These are phyloP conservation scores for Rallus limicola DNA, from an alignment of 2,113 vertebrate genomes.

Conservation along the genomic window DNA sequence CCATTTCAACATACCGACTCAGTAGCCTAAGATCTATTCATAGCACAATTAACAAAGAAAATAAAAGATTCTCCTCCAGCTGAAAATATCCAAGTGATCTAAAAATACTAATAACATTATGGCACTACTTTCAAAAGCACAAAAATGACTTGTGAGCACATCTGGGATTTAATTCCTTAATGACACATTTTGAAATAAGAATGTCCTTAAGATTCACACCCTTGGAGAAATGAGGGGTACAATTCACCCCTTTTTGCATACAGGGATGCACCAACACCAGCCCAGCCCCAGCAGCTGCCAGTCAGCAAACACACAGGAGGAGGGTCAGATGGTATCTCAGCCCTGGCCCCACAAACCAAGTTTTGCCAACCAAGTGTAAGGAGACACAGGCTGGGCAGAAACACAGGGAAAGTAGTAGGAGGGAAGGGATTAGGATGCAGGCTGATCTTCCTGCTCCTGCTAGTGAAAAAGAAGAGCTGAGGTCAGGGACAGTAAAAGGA, in stretches of 20 bases:
- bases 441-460: background rate
- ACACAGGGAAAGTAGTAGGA: background rate
- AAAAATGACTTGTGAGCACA: background rate
- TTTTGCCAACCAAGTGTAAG: background rate
- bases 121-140: constrained; percentile 6
- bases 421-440: background rate
- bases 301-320: background rate
- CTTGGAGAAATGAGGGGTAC: background rate
- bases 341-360: background rate
- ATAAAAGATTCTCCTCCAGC: background rate
- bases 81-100: constrained; percentile 26
- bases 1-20: background rate
- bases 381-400: background rate
- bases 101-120: constrained; percentile 34
- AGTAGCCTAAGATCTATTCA: constrained; percentile 31
- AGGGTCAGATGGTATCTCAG: background rate
- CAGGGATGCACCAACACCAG: background rate
- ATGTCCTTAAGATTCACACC: background rate
- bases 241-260: background rate
- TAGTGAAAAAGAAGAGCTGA: background rate
- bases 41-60: constrained; percentile 47
- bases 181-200: background rate
- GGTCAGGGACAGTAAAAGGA: background rate
- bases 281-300: background rate
- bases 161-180: constrained; percentile 15